Evolutionary conservation across 1,140 invertebrate genomes (phyloP).

Genomic region (Drosophila gunungcola): DNA sequence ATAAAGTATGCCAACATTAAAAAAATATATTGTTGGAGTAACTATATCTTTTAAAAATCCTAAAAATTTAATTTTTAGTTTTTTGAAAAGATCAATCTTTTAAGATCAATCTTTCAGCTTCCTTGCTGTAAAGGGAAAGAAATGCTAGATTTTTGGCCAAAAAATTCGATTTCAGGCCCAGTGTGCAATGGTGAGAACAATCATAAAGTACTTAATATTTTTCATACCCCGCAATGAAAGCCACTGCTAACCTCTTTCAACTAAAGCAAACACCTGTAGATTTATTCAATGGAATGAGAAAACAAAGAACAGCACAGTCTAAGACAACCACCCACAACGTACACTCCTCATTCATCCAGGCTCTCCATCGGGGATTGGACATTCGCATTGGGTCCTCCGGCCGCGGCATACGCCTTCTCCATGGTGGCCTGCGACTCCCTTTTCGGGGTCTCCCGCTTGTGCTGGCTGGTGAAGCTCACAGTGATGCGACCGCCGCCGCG

Average conservation of each 20-base stretch:
- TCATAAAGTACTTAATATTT: no score
- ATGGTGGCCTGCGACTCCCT: slow-evolving; percentile 73
- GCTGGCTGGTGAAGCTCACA: slow-evolving; percentile 64
- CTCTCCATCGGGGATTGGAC: slow-evolving; percentile 37
- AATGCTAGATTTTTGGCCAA: no score
- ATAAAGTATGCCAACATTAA: no score
- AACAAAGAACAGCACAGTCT: slow-evolving; percentile 34
- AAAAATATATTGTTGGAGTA: no score
- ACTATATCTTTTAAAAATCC: no score
- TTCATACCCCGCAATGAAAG: not conserved
- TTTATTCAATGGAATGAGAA: slow-evolving; percentile 24
- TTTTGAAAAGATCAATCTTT: no score
- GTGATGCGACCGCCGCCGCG: slow-evolving; percentile 67
- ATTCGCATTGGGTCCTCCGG: slow-evolving; percentile 20
- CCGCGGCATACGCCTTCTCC: slow-evolving; percentile 59
- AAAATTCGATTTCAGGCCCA: no score
- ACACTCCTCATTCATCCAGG: slow-evolving; percentile 13
- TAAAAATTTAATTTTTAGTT: no score
- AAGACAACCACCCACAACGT: slow-evolving; percentile 9
- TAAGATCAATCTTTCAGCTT: no score
- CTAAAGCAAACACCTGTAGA: slow-evolving; percentile 20
- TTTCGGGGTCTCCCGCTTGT: slow-evolving; percentile 69
- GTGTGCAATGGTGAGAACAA: no score
- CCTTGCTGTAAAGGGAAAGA: no score
- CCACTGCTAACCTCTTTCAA: not conserved